These are phyloP conservation scores for Zoanthus sansibaricus DNA, from an alignment of 92 coral and sea anemone genomes.

Conservation along the genomic window DNA sequence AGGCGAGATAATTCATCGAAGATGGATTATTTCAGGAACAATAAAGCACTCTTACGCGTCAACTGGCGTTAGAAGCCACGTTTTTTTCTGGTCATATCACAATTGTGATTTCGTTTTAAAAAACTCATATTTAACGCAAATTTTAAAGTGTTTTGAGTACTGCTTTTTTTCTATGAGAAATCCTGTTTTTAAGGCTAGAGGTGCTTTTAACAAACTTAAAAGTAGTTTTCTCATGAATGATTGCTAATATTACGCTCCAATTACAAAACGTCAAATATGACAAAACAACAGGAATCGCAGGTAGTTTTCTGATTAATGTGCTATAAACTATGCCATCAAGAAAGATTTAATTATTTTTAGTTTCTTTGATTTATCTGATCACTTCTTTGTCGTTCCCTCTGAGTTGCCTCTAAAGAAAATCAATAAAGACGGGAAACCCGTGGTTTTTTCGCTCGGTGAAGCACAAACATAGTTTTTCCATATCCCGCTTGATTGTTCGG, in stretches of 20 bases:
- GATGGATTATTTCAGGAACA: slow-evolving; percentile 30
- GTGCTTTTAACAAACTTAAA: background rate
- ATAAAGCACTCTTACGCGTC: slow-evolving; percentile 24
- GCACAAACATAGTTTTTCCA: background rate
- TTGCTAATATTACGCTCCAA: background rate
- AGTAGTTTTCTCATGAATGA: background rate
- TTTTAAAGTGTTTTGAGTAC: background rate
- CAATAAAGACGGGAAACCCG: slow-evolving; percentile 20
- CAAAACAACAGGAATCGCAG: background rate
- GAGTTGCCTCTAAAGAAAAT: background rate
- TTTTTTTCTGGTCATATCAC: slow-evolving; percentile 25
- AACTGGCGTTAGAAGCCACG: slow-evolving; percentile 18
- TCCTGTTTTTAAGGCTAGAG: background rate
- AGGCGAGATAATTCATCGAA: slow-evolving; percentile 36
- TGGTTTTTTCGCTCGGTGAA: background rate
- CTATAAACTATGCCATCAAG: slow-evolving; percentile 19
- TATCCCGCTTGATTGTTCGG: slow-evolving; percentile 15
- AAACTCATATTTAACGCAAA: background rate
- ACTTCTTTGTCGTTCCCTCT: background rate
- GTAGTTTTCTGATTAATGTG: slow-evolving; percentile 28
- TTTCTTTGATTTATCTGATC: slow-evolving; percentile 35
- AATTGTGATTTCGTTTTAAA: background rate
- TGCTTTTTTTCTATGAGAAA: background rate
- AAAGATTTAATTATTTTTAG: slow-evolving; percentile 47
- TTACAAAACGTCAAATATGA: slow-evolving; percentile 10